A percentile compares a stretch with the other conserved stretches of the same genome.
These are phyloP conservation scores for Mythimna loreyi DNA, from an alignment of 2,888 invertebrate genomes.

Conservation along the genomic window DNA sequence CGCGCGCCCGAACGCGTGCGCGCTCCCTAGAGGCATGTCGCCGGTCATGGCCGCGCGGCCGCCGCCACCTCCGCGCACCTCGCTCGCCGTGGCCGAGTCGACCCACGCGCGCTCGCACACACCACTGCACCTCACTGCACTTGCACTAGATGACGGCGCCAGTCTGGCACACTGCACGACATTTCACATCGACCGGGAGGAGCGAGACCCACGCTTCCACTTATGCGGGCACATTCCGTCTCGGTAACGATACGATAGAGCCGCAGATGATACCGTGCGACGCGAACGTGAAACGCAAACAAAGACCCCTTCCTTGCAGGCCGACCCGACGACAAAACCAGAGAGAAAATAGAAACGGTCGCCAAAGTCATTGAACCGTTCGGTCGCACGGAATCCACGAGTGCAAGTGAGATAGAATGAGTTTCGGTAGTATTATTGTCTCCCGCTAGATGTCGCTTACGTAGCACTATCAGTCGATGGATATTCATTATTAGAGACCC, in stretches of 20 bases:
- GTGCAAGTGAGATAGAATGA: conserved; percentile 84
- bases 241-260: conserved; percentile 85
- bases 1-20: conserved; percentile 89
- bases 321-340: conserved; percentile 88
- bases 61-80: conserved; percentile 86
- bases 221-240: conserved; percentile 90
- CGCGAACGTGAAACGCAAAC: conserved; percentile 90
- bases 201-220: conserved; percentile 89
- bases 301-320: conserved; percentile 88
- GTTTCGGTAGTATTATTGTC: conserved; percentile 44
- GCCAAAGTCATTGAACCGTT: conserved; percentile 90
- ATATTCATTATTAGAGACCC: conserved; percentile 75
- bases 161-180: conserved; percentile 87
- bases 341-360: conserved; percentile 91
- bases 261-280: conserved; percentile 85
- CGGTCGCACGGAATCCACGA: conserved; percentile 77
- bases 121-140: conserved; percentile 90
- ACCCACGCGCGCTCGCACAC: conserved; percentile 86
- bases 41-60: conserved; percentile 90
- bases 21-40: conserved; percentile 90
- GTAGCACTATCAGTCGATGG: conserved; percentile 33
- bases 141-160: conserved; percentile 88
- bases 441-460: conserved; percentile 77
- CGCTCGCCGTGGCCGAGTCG: conserved; percentile 88
- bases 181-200: conserved; percentile 88